Evolutionary conservation across 2,113 vertebrate species (phyloP), one percentile per base, ranked within the genome.

Genomic region (Budorcas taxicolor): DNA sequence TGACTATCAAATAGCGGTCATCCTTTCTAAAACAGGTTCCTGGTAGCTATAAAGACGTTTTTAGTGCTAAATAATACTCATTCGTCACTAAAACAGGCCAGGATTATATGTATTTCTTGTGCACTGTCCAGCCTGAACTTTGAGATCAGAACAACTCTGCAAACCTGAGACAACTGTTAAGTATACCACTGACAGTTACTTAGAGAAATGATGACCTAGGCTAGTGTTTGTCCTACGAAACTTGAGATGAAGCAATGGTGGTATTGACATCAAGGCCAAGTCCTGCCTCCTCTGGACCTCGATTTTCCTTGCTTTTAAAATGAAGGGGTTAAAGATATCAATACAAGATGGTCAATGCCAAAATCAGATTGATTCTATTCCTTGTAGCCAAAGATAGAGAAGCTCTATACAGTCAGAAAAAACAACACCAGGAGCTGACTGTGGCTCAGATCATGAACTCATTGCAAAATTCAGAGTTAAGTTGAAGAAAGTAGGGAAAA

Each of bases 151-250:
- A 90, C 45, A 94, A 89, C 21, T 87, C 43, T 60, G 57, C 12
- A 92, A 95, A 81, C 52, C n/a, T 95, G n/a, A 87, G 27, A 90
- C 14, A 93, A 33, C 94, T 94, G 52, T 96, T 55, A 87, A 40
- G 16, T 45, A 76, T 57, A 94, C 86, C 29, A 95, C 89, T 52
- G 47, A 95, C 11, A 47, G n/a, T 87, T 84, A 88, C 27, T 62
- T 47, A 88, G 3, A 85, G 78, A 95, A 92, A 93, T 84, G 50
- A 87, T 3, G 52, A 55, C 87, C 86, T 71, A 81, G 40, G 64
- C 40, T 64, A 95, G 31, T 55, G 36, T 45, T 84, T 90, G 50
- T 45, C 45, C 55, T 43, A 33, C 27, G 23, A 93, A 57, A 33
- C 64, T 43, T 95, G 78, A 80, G 62, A 90, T 45, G 6, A 52